Evolutionary conservation across 2,797 vertebrate species (phyloP), one percentile per base, ranked within the genome.

Genomic region (Orientallactaga sibirica): DNA sequence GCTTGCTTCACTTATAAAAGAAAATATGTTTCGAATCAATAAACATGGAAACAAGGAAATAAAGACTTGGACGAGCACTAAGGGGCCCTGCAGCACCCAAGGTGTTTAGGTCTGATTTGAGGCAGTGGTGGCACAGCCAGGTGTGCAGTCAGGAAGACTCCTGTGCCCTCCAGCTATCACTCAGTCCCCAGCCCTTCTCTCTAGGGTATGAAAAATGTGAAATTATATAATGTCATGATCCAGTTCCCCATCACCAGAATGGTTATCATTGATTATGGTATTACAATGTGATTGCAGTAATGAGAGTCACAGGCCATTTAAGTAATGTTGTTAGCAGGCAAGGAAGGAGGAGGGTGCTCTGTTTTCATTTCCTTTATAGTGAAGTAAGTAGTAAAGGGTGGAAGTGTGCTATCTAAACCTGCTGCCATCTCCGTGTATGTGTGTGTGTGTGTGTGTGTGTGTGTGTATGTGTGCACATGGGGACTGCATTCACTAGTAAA

Each of bases 11-110:
- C 86, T 71, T 85, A 86, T 67, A 94, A 86, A 88, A 29, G 43
- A 74, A 92, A 93, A 90, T 89, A 66, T 79, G 12, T 29, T 14
- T 87, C 64, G 90, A 86, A 29, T 94, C 41, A 94, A n/a, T 92
- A 78, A 94, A 82, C 82, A 81, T 81, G 82, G n/a, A 85, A 82
- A 62, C 71, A 29, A 92, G 78, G 33, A 18, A 58, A 61, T 67
- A 74, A 61, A 91, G 71, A 81, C 16, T 41, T 55, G 37, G 81
- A 15, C 14, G 58, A 66, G 27, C 18, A 74, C 24, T n/a, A 67
- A 41, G 92, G 22, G 16, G 16, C 58, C 66, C 75, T 70, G 7
- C 67, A 68, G 20, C 11, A 37, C 4, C 19, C 24, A 25, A 14
- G 37, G 14, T 33, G n/a, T n/a, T n/a, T n/a, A 3, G 9, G 58